These are phyloP conservation scores for Colletes gigas DNA, from an alignment of 1,140 invertebrate species.

Conservation along the genomic window DNA sequence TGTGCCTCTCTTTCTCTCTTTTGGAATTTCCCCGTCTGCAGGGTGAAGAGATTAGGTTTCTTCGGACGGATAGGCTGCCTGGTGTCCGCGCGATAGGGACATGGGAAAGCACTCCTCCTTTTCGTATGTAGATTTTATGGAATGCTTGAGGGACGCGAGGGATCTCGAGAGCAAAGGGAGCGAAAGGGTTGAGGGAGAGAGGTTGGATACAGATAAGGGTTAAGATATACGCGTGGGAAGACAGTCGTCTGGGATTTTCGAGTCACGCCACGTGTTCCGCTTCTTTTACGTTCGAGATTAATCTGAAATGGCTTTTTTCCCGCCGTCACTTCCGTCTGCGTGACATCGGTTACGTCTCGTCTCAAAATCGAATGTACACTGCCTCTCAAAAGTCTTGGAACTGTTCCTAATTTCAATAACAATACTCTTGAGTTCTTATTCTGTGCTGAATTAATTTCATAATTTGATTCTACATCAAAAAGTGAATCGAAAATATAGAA, in stretches of 20 bases:
- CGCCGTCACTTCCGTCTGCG: not conserved
- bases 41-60: conserved; percentile 65
- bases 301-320: conserved; percentile 25
- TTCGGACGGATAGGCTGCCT: conserved; percentile 62
- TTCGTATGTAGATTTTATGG: conserved; percentile 70
- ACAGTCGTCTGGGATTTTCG: conserved; percentile 50
- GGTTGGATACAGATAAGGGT: conserved; percentile 61
- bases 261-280: conserved; percentile 62
- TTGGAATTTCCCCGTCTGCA: conserved; percentile 53
- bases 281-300: conserved; percentile 23
- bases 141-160: conserved; percentile 58
- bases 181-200: conserved; percentile 62
- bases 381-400: too few relatives aligned
- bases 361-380: not conserved
- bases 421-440: too few relatives aligned
- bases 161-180: conserved; percentile 55
- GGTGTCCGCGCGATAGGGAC: conserved; percentile 66
- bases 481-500: too few relatives aligned
- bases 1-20: not conserved
- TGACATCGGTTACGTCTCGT: too few relatives aligned
- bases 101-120: conserved; percentile 70
- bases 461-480: too few relatives aligned
- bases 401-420: too few relatives aligned
- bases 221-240: conserved; percentile 69
- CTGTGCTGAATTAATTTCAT: too few relatives aligned